Conservation (phyloP, 2,888 invertebrate genomes). For the Gastracanthus pulcherrimus region DNA sequence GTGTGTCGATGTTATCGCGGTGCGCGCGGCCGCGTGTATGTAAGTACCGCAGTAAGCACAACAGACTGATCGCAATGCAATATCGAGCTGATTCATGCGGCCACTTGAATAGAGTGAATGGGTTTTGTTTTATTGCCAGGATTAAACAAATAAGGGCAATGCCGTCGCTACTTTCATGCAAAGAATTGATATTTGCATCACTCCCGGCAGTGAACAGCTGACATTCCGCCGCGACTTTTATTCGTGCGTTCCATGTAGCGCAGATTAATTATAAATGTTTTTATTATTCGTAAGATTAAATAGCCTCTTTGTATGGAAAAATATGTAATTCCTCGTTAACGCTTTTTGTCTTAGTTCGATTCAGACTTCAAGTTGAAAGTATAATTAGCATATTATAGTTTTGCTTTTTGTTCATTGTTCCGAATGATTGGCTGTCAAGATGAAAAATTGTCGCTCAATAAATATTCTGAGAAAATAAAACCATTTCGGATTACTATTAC, state of each 20-base stretch:
- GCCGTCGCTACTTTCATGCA: neutral
- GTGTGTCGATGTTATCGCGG: conserved; percentile 13
- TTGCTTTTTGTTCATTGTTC: neutral
- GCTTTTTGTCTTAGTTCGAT: neutral
- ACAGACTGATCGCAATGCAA: conserved; percentile 12
- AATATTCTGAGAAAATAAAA: neutral
- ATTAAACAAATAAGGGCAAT: conserved; percentile 44
- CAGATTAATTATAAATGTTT: conserved; percentile 1
- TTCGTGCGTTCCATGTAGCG: neutral
- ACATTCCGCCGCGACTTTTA: neutral
- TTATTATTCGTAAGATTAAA: neutral
- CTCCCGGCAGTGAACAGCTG: neutral
- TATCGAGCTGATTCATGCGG: conserved; percentile 18
- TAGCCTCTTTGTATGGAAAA: neutral
- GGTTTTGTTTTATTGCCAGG: conserved; percentile 38
- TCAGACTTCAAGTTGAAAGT: neutral
- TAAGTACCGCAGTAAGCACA: neutral
- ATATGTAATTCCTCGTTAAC: neutral
- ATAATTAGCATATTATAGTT: neutral
- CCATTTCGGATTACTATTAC: no score
- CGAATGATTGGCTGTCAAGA: neutral
- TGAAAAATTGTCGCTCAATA: neutral
- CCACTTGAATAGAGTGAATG: conserved; percentile 19
- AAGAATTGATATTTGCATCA: neutral
- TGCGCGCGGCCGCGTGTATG: neutral